Evolutionary conservation across 2,113 vertebrate genomes (phyloP).

Genomic region (Cochlearius cochlearius): DNA sequence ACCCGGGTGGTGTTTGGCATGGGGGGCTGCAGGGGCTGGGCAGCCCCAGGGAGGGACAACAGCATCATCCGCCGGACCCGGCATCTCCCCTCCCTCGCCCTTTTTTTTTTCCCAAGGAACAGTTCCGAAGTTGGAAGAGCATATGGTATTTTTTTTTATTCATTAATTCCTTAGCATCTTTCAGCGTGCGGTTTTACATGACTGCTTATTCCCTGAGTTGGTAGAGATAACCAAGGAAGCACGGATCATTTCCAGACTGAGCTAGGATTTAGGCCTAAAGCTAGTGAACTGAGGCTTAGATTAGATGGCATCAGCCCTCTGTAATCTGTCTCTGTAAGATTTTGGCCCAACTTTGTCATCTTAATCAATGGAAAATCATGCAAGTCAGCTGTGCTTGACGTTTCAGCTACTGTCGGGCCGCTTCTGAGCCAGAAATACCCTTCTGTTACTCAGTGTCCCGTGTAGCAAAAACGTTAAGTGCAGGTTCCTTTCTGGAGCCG

Average conservation of each 20-base stretch:
- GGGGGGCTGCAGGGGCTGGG: neutral
- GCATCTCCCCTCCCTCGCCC: neutral
- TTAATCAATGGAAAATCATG: constrained; percentile 62
- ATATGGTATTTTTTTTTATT: neutral
- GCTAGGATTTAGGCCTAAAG: constrained; percentile 49
- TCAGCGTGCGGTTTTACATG: neutral
- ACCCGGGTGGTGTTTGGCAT: neutral
- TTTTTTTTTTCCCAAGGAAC: neutral
- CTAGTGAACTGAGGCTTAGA: constrained; percentile 36
- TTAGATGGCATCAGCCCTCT: constrained; percentile 52
- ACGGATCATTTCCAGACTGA: constrained; percentile 39
- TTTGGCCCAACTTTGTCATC: constrained; percentile 53
- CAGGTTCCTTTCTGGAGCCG: neutral
- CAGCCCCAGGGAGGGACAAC: neutral
- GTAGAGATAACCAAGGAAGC: constrained; percentile 32
- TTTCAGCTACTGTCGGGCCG: neutral
- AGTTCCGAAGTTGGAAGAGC: neutral
- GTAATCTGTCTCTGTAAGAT: constrained; percentile 16
- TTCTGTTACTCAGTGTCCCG: neutral
- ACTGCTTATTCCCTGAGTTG: constrained; percentile 28
- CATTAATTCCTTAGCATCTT: constrained; percentile 20
- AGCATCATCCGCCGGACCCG: neutral
- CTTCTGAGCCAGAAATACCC: constrained; percentile 33
- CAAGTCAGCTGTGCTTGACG: constrained; percentile 40
- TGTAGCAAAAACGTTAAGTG: neutral